phyloP scores from a whole-genome alignment of 2,888 invertebrate species.

The Sinotaia quadrata region DNA sequence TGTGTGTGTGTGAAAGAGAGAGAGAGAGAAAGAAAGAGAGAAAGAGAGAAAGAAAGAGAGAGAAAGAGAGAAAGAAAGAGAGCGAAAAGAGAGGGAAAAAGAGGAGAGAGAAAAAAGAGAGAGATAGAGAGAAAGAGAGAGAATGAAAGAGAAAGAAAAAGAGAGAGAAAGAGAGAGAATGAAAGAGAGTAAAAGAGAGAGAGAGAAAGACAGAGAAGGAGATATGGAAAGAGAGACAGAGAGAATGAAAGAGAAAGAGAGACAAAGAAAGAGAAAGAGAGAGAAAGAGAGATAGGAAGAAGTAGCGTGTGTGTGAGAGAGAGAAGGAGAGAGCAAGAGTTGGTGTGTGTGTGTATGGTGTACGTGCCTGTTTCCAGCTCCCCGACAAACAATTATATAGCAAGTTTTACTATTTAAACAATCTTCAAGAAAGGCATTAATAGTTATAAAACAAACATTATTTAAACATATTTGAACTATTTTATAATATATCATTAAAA shows the following conservation, averaged over 20 bases:
- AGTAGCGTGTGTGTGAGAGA: not conserved
- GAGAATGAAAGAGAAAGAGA: not conserved
- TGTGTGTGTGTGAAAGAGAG: conserved; percentile 14
- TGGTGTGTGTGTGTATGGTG: no score
- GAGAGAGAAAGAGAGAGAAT: conserved; percentile 5
- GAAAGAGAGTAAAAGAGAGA: conserved; percentile 3
- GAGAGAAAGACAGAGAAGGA: not conserved
- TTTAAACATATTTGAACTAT: no score
- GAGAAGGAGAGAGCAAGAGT: not conserved
- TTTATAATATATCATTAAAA: no score
- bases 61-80: not conserved
- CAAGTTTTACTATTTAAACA: no score
- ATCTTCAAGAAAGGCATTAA: no score
- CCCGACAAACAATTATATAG: no score
- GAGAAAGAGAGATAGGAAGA: not conserved
- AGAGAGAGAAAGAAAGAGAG: conserved; percentile 12
- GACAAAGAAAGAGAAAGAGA: not conserved
- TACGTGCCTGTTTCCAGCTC: no score
- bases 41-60: not conserved
- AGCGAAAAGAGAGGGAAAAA: not conserved
- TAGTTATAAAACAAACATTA: no score
- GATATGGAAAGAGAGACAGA: not conserved
- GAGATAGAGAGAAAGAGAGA: not conserved
- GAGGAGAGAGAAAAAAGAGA: not conserved
- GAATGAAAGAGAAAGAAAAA: not conserved